phyloP scores from a whole-genome alignment of 1,140 invertebrate genomes.

The Acyrthosiphon pisum region DNA sequence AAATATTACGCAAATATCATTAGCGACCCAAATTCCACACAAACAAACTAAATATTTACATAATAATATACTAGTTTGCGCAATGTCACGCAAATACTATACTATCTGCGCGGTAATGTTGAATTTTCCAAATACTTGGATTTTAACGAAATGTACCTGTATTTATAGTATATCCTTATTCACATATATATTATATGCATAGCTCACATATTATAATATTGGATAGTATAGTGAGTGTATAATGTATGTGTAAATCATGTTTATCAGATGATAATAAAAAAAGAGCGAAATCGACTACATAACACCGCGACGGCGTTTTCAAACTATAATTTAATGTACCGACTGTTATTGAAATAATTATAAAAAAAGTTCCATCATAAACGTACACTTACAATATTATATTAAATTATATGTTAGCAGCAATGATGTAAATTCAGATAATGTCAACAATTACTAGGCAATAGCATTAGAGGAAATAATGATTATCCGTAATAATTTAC shows the following conservation, averaged over 20 bases:
- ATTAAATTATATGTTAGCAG: no score
- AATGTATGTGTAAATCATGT: not conserved
- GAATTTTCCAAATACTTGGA: not conserved
- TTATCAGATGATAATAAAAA: not conserved
- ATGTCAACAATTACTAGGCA: no score
- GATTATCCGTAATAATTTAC: no score
- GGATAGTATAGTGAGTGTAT: not conserved
- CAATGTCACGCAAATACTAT: not conserved
- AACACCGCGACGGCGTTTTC: not conserved
- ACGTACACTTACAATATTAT: no score
- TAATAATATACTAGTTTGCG: not conserved
- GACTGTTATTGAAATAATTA: no score
- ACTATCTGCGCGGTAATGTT: not conserved
- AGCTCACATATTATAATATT: no score
- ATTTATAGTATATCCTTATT: not conserved
- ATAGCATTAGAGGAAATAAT: no score
- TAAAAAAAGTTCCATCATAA: no score
- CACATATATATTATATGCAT: not conserved
- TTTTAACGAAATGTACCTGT: not conserved
- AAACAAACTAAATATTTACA: not conserved
- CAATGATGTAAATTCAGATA: no score
- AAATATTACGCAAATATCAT: not conserved
- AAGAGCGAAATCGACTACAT: no score
- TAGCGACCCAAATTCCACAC: not conserved
- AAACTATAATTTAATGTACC: no score